Conservation (phyloP, 2,113 vertebrate genomes). For the Festucalex cinctus region DNA sequence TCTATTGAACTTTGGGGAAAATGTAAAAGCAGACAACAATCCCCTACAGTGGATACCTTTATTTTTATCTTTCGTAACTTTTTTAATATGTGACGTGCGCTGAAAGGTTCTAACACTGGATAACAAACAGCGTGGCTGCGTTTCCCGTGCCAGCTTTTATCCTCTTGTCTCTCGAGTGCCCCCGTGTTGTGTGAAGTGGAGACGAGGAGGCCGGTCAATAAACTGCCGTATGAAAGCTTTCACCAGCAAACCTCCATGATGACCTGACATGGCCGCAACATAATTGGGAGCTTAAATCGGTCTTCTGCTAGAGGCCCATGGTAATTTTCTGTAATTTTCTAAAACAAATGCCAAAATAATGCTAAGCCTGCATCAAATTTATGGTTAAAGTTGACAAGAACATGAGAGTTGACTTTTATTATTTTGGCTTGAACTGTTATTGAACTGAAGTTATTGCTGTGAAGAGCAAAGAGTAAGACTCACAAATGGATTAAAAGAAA, state of each 20-base stretch:
- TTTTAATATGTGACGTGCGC: background rate
- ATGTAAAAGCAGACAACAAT: background rate
- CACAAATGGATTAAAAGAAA: background rate
- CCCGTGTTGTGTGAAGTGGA: conserved; percentile 6
- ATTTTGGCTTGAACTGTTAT: background rate
- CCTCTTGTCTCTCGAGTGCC: background rate
- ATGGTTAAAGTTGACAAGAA: conserved; percentile 18
- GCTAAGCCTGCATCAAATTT: conserved; percentile 15
- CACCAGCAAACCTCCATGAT: background rate
- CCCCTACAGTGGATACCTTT: background rate
- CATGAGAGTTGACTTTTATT: conserved; percentile 10
- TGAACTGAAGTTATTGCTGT: background rate
- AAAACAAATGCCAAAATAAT: conserved; percentile 18
- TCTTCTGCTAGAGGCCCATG: background rate
- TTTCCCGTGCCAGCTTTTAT: conserved; percentile 3
- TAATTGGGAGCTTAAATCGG: conserved; percentile 6
- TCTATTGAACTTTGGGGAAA: background rate
- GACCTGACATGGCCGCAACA: background rate
- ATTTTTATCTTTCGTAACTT: background rate
- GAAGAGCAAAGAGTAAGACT: background rate
- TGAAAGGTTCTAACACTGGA: background rate
- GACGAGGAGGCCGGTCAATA: conserved; percentile 15
- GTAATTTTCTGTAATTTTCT: background rate
- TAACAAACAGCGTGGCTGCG: background rate
- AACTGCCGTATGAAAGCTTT: conserved; percentile 13